phyloP scores from a whole-genome alignment of 2,888 invertebrate species.

The Orthosia cruda region DNA sequence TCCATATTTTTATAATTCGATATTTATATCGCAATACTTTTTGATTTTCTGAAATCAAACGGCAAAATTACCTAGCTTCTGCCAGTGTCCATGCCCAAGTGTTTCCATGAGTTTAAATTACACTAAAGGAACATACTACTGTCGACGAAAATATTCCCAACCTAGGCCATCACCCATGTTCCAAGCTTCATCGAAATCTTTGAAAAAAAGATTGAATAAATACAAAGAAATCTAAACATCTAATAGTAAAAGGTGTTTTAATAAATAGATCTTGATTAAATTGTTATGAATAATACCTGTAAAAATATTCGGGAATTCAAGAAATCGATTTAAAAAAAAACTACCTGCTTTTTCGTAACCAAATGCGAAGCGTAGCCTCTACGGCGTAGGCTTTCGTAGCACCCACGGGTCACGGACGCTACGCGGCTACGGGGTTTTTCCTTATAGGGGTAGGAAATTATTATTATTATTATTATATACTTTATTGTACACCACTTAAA shows the following conservation, averaged over 20 bases:
- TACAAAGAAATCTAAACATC: too few relatives aligned
- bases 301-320: neutral
- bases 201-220: too few relatives aligned
- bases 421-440: neutral
- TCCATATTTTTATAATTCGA: neutral
- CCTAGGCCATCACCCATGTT: too few relatives aligned
- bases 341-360: neutral
- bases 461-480: too few relatives aligned
- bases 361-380: slow-evolving; percentile 3
- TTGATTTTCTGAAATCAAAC: neutral
- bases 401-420: too few relatives aligned
- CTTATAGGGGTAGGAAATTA: neutral
- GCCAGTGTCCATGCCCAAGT: too few relatives aligned
- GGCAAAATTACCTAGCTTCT: neutral
- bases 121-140: too few relatives aligned
- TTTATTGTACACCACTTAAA: too few relatives aligned
- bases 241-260: too few relatives aligned
- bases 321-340: neutral
- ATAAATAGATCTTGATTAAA: neutral
- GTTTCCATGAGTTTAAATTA: too few relatives aligned
- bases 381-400: slow-evolving; percentile 44
- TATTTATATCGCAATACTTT: neutral
- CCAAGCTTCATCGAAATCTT: too few relatives aligned
- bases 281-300: neutral
- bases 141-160: too few relatives aligned